These are phyloP conservation scores for Pelobates fuscus DNA, from an alignment of 2,113 vertebrate genomes.

Conservation along the genomic window DNA sequence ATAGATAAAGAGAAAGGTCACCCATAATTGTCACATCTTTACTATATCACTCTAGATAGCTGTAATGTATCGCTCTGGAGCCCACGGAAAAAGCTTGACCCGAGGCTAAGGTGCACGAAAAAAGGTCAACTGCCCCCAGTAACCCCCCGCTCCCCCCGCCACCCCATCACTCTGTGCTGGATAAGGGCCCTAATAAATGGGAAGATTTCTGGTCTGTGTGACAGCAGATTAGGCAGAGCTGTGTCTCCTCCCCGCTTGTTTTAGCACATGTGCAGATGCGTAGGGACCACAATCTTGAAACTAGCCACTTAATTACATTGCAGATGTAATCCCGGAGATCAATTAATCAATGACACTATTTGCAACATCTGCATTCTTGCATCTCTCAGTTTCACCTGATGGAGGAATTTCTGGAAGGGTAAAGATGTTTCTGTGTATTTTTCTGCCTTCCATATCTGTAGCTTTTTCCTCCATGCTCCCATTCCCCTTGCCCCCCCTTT, in stretches of 20 bases:
- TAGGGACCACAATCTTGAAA: conserved; percentile 7
- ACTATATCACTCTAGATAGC: too few relatives aligned
- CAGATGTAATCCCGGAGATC: conserved; percentile 30
- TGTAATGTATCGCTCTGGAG: too few relatives aligned
- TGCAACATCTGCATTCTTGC: conserved; percentile 37
- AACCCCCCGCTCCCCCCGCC: too few relatives aligned
- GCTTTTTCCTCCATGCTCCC: background rate
- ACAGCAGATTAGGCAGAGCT: background rate
- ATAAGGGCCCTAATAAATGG: too few relatives aligned
- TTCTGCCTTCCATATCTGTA: background rate
- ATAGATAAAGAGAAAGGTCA: too few relatives aligned
- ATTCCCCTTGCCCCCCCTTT: conserved; percentile 3
- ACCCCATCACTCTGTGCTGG: too few relatives aligned
- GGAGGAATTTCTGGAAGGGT: conserved; percentile 6
- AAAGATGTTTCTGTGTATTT: background rate
- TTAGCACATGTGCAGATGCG: conserved; percentile 26
- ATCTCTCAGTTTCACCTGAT: background rate
- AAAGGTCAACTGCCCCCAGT: too few relatives aligned
- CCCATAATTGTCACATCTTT: too few relatives aligned
- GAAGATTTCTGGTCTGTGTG: background rate
- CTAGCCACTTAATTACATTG: conserved; percentile 41
- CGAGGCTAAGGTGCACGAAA: too few relatives aligned
- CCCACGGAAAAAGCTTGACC: too few relatives aligned
- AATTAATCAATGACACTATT: conserved; percentile 17
- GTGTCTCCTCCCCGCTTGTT: background rate